Evolutionary conservation across 2,888 invertebrate species (phyloP).

Genomic region (Athetis lepigone): DNA sequence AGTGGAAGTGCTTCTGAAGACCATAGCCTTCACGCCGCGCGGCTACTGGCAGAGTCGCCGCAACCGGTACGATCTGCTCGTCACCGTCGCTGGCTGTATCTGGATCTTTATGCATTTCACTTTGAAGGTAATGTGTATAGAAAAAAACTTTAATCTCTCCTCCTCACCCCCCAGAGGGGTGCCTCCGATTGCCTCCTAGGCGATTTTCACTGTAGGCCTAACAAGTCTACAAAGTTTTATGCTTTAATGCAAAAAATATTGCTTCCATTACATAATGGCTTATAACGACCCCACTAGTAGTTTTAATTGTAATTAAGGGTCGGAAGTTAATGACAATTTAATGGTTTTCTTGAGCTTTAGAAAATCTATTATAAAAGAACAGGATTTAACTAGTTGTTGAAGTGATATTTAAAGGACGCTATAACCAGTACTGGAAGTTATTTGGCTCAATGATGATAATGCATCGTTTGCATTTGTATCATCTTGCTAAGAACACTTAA

Average conservation of each 20-base stretch:
- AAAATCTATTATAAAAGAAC: background rate
- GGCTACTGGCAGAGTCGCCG: constrained; percentile 99
- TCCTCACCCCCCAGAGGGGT: too few species aligned
- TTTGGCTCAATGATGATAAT: too few species aligned
- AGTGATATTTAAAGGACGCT: background rate
- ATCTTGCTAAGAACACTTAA: background rate
- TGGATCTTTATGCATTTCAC: constrained; percentile 99
- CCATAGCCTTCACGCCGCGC: constrained; percentile 98
- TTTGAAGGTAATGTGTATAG: constrained; percentile 91
- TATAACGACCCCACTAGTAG: too few species aligned
- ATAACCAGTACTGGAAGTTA: background rate
- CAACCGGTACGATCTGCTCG: constrained; percentile 99
- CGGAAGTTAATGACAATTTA: too few species aligned
- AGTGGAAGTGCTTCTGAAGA: constrained; percentile 99
- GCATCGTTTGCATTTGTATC: background rate
- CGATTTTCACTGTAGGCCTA: too few species aligned
- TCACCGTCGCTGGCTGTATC: constrained; percentile 98
- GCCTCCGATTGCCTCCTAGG: too few species aligned
- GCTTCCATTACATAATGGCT: too few species aligned
- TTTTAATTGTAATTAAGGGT: background rate
- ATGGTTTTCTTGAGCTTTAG: too few species aligned
- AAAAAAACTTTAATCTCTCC: too few species aligned
- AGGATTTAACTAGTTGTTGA: background rate
- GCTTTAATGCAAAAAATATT: too few species aligned
- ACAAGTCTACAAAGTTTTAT: too few species aligned